These are phyloP conservation scores for Oncorhynchus mykiss DNA, from an alignment of 2,113 vertebrate genomes.

Conservation along the genomic window DNA sequence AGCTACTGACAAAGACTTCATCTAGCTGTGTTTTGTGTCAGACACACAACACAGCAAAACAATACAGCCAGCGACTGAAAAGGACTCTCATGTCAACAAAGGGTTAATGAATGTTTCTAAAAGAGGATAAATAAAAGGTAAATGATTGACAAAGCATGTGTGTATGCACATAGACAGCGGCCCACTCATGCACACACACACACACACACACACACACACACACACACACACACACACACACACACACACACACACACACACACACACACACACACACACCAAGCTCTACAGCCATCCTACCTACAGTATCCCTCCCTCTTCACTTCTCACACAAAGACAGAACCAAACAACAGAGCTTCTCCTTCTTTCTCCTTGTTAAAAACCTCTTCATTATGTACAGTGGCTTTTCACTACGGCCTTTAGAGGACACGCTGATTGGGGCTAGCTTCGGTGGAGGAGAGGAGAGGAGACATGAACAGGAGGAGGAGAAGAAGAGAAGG, in stretches of 20 bases:
- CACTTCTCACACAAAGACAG: background rate
- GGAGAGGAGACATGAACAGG: background rate
- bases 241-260: no score
- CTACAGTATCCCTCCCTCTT: background rate
- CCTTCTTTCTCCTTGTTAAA: background rate
- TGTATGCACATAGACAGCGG: background rate
- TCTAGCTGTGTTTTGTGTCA: background rate
- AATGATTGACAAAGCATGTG: constrained; percentile 1
- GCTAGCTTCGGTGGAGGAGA: no score
- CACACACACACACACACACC: no score
- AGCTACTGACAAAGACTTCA: background rate
- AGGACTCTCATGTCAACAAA: background rate
- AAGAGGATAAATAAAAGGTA: background rate
- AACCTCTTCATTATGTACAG: constrained; percentile 12
- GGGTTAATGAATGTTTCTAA: background rate
- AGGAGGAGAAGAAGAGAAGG: background rate
- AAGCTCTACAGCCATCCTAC: background rate
- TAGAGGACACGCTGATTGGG: background rate
- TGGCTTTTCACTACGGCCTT: no score
- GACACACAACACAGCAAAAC: background rate
- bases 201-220: no score
- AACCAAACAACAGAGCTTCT: background rate
- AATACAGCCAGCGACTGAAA: background rate
- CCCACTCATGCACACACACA: constrained; percentile 15
- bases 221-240: no score